Conservation (phyloP, 2,797 vertebrate species). For the Lophius americanus region DNA sequence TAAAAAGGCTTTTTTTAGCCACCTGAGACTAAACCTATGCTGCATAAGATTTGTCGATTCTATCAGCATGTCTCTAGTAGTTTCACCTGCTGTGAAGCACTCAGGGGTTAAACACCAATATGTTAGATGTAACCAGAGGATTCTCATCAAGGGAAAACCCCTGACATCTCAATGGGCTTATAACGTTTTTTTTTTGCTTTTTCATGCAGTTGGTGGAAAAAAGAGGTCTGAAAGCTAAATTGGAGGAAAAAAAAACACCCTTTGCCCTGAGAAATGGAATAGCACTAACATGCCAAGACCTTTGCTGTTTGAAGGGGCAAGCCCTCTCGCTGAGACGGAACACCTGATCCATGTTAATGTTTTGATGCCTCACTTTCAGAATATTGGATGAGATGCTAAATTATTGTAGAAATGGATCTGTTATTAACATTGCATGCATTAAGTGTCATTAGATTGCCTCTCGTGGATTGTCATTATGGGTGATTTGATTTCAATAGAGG, state of each 20-base stretch:
- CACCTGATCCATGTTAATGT: slow-evolving; percentile 65
- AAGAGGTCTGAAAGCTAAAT: slow-evolving; percentile 47
- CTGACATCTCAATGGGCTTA: slow-evolving; percentile 24
- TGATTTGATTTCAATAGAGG: too few relatives aligned
- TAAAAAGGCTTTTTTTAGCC: too few relatives aligned
- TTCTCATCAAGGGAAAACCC: slow-evolving; percentile 26
- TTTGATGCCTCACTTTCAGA: slow-evolving; percentile 35
- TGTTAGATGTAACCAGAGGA: slow-evolving; percentile 29
- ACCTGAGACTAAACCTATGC: slow-evolving; percentile 1
- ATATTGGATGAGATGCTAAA: slow-evolving; percentile 31
- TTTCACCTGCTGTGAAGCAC: slow-evolving; percentile 32
- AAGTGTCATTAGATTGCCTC: too few relatives aligned
- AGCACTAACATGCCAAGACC: slow-evolving; percentile 52
- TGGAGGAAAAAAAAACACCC: slow-evolving; percentile 44
- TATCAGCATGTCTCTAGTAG: slow-evolving; percentile 8
- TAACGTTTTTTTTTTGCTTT: slow-evolving; percentile 5
- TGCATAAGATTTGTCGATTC: not conserved
- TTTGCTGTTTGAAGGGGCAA: slow-evolving; percentile 45
- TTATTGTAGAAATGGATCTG: slow-evolving; percentile 17
- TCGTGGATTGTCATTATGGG: too few relatives aligned
- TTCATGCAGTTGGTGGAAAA: slow-evolving; percentile 43
- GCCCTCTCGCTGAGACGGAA: slow-evolving; percentile 48
- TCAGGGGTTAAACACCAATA: slow-evolving; percentile 53
- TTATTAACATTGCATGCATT: slow-evolving; percentile 31
- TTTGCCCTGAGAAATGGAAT: slow-evolving; percentile 57